Evolutionary conservation across 2,888 invertebrate genomes (phyloP).

Genomic region (Noctua pronuba): DNA sequence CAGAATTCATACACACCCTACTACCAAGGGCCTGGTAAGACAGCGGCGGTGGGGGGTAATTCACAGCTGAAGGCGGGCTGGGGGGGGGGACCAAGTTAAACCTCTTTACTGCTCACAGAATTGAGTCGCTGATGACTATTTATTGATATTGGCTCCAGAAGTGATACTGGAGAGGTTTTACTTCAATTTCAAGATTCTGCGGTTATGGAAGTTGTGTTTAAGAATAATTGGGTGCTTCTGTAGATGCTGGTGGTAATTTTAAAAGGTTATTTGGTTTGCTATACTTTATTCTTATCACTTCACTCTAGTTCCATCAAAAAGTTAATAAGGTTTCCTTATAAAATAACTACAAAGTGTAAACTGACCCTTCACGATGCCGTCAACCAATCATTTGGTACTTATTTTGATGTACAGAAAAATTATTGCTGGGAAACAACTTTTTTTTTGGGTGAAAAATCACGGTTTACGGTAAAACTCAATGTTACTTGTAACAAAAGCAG

Average conservation of each 20-base stretch:
- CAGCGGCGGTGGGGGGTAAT: constrained; percentile 51
- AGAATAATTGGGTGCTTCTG: neutral
- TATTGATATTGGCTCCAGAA: constrained; percentile 55
- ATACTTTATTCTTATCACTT: neutral
- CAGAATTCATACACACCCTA: too few species aligned
- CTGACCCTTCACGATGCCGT: too few species aligned
- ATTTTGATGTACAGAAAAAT: too few species aligned
- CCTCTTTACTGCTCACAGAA: constrained; percentile 65
- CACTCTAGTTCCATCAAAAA: neutral
- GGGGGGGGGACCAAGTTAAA: constrained; percentile 47
- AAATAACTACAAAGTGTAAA: too few species aligned
- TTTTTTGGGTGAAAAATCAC: too few species aligned
- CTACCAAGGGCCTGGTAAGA: constrained; percentile 54
- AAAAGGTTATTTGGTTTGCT: neutral
- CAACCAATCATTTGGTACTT: too few species aligned
- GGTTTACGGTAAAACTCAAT: too few species aligned
- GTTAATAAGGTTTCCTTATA: too few species aligned
- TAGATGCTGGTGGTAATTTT: neutral
- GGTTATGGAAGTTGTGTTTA: neutral
- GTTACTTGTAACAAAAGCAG: too few species aligned
- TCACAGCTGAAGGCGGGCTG: constrained; percentile 23
- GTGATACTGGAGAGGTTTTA: constrained; percentile 27
- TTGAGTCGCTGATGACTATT: constrained; percentile 61
- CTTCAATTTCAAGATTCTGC: constrained; percentile 17
- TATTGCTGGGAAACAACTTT: too few species aligned